Base-by-base conservation (phyloP, 1,140 invertebrate species). In the Coptotermes formosanus region DNA sequence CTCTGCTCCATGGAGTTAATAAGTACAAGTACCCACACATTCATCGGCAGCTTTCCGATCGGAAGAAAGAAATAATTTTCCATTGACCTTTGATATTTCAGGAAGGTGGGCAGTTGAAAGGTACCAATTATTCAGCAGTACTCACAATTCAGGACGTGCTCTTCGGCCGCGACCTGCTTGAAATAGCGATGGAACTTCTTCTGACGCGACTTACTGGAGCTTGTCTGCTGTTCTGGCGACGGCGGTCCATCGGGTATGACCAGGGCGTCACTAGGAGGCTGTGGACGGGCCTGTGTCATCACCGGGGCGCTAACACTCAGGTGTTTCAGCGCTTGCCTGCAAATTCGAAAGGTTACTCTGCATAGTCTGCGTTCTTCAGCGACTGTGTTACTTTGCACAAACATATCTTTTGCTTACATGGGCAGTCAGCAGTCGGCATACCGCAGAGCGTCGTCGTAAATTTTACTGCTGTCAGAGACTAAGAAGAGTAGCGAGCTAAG, bases 81-180 rank as follows among this genome's bases (percentile, higher is more conserved):
- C 48, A 16, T 48, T 16, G 0, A 38, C 38, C 38, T 4, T 38
- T 38, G 2, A 38, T 38, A 38, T 4, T 38, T 38, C 38, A 38
- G 38, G 38, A 38, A 38, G 38, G 38, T 38, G 38, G 38, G 4
- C 38, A 38, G 38, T 38, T 38, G 38, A 38, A 38, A n/a, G n/a
- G n/a, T 4, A 38, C 38, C 4, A 48, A 48, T 16, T 48, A 4
- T 16, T 16, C 3, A 55, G 19, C 19, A 23, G 52, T 30, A 92
- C 94, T 94, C 91, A 95, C 95, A 96, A 91, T 97, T 96, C 86
- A 97, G 92, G 82, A 97, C 94, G 88, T 93, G 93, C 89, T 97
- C 96, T 88, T 96, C 95, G 14, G 93, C 92, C 82, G 94, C 92
- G 83, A 96, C 95, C 89, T 95, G 93, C 84, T 94, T 93, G 90